These are phyloP conservation scores for Zophobas atratus DNA, from an alignment of 1,140 invertebrate species.

Conservation along the genomic window DNA sequence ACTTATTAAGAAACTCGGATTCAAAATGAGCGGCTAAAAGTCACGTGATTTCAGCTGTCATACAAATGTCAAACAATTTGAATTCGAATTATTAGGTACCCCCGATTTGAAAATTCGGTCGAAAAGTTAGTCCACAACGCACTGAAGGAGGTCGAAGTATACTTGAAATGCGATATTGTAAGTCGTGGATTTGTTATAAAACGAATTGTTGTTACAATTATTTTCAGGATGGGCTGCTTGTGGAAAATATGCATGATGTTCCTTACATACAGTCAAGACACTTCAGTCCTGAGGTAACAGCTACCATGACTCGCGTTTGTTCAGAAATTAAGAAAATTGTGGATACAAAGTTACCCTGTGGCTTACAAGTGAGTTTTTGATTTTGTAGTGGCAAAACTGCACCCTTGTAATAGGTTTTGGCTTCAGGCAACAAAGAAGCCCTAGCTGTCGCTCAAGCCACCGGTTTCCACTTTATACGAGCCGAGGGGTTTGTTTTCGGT, in stretches of 20 bases:
- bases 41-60: too few species aligned
- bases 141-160: slow-evolving; percentile 74
- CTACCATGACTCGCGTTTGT: slow-evolving; percentile 79
- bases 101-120: slow-evolving; percentile 70
- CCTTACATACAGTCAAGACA: slow-evolving; percentile 78
- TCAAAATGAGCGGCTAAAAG: background rate
- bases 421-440: slow-evolving; percentile 84
- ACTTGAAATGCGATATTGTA: slow-evolving; percentile 74
- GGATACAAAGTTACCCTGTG: slow-evolving; percentile 71
- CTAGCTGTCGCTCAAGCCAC: slow-evolving; percentile 83
- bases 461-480: slow-evolving; percentile 83
- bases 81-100: slow-evolving; percentile 69
- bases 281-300: slow-evolving; percentile 79
- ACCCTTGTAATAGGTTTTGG: slow-evolving; percentile 74
- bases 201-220: slow-evolving; percentile 45
- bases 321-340: slow-evolving; percentile 71
- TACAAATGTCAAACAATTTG: background rate
- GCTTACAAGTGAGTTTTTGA: slow-evolving; percentile 72
- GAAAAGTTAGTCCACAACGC: slow-evolving; percentile 73
- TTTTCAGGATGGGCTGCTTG: slow-evolving; percentile 80
- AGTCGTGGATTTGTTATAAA: slow-evolving; percentile 58
- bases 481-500: slow-evolving; percentile 86
- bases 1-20: too few species aligned
- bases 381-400: too few species aligned
- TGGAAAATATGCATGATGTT: slow-evolving; percentile 92